phyloP scores from a whole-genome alignment of 2,888 invertebrate genomes.

The Lepidochrysops patricia region DNA sequence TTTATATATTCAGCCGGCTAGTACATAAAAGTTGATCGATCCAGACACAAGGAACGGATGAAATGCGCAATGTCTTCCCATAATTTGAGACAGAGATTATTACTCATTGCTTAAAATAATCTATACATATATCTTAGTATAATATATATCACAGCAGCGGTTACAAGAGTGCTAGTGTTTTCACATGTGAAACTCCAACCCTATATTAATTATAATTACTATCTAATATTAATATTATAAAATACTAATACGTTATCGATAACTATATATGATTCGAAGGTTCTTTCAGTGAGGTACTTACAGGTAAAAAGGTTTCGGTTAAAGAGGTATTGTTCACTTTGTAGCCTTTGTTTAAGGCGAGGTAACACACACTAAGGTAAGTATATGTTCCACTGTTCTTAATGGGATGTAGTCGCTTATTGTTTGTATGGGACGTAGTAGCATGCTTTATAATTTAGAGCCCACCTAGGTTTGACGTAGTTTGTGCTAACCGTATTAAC shows the following conservation, averaged over 20 bases:
- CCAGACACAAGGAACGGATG: constrained; percentile 71
- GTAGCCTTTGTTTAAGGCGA: constrained; percentile 64
- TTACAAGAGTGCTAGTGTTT: constrained; percentile 73
- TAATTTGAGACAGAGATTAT: constrained; percentile 66
- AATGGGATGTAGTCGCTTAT: constrained; percentile 13
- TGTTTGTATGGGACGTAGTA: constrained; percentile 12
- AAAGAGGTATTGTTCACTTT: constrained; percentile 41
- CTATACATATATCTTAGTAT: constrained; percentile 54
- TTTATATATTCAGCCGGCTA: constrained; percentile 8
- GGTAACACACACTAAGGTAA: constrained; percentile 53
- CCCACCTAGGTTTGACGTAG: constrained; percentile 3
- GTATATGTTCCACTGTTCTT: constrained; percentile 34
- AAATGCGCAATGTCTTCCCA: constrained; percentile 76
- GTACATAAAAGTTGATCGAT: constrained; percentile 50
- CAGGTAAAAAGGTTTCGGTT: constrained; percentile 63
- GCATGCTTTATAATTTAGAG: constrained; percentile 15
- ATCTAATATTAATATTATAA: constrained; percentile 67
- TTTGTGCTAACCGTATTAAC: constrained; percentile 12
- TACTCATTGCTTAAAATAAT: constrained; percentile 70
- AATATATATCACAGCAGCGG: constrained; percentile 64
- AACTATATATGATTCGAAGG: constrained; percentile 48
- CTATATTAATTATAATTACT: constrained; percentile 52
- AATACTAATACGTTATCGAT: constrained; percentile 62
- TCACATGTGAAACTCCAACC: constrained; percentile 73
- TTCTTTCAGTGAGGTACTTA: constrained; percentile 51